phyloP scores from a whole-genome alignment of 2,797 vertebrate genomes.

The Gila robusta region DNA sequence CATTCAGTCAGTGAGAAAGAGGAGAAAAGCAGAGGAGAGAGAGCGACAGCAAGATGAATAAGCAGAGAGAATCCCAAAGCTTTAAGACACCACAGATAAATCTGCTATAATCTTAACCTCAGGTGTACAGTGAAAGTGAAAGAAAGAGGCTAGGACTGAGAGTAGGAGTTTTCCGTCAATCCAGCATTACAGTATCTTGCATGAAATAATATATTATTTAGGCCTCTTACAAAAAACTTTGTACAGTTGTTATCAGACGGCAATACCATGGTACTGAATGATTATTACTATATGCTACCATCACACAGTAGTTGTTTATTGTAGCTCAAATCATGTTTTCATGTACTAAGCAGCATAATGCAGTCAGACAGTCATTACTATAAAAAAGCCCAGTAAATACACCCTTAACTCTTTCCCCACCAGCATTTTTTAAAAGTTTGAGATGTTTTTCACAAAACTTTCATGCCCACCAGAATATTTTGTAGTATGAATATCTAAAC shows the following conservation, averaged over 20 bases:
- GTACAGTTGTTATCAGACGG: not conserved
- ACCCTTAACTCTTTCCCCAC: no score
- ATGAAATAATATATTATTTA: not conserved
- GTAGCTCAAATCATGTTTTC: not conserved
- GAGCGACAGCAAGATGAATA: conserved; percentile 21
- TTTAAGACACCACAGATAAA: conserved; percentile 25
- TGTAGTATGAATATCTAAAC: no score
- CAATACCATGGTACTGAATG: not conserved
- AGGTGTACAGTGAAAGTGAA: conserved; percentile 11
- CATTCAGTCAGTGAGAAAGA: conserved; percentile 13
- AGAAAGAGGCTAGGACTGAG: conserved; percentile 2
- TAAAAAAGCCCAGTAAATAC: no score
- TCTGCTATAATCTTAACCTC: conserved; percentile 26
- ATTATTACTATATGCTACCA: not conserved
- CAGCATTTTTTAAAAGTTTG: no score
- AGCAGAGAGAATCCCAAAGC: conserved; percentile 29
- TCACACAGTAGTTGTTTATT: not conserved
- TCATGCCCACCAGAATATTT: no score
- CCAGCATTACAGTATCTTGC: not conserved
- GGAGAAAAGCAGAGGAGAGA: not conserved
- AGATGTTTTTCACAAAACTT: no score
- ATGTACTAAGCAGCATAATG: no score
- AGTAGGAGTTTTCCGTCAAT: not conserved
- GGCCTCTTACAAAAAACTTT: not conserved
- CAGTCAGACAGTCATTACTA: no score